Base-by-base conservation (phyloP, 2,113 vertebrate species). In the Equus quagga region DNA sequence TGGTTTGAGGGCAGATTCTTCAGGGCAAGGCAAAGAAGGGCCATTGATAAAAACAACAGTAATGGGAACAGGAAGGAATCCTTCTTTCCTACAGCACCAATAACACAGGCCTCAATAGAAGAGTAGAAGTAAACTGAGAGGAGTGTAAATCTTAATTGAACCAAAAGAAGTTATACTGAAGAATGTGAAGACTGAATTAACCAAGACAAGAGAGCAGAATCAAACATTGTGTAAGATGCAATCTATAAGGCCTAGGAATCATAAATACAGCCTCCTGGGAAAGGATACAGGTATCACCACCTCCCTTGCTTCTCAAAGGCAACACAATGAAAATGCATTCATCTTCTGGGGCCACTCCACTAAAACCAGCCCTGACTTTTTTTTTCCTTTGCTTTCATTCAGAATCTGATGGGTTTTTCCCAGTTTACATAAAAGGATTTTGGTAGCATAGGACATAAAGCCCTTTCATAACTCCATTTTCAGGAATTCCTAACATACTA, bases 401-500 rank as follows among this genome's bases (percentile, higher is more conserved):
- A 81, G 8, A 94, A 78, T 95, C 69, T 73, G n/a, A 95, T 60
- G 33, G 17, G 1, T 28, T 8, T 44, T 76, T 36, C 8, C 56
- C 17, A 2, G 11, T 84, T 86, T 89, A 85, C 33, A 67, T 79
- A 75, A 91, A 83, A 97, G n/a, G 33, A 92, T 84, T 92, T 85
- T 41, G 62, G 41, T 82, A 93, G 69, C 18, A 9, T 92, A 82
- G 64, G 44, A 51, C 44, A 84, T 36, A 97, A 91, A 97, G 31
- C 41, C 54, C 56, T 84, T 76, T 54, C 33, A 56, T 28, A 36
- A 87, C 14, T 72, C 64, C 44, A 70, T 93, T 89, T 94, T 82
- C 84, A 76, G 72, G 36, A 91, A 92, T 75, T 85, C 58, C 76
- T 76, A 94, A 89, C 49, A 87, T 49, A 91, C 23, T 69, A 72